Conservation (phyloP, 2,888 invertebrate genomes). For the Drosophila borealis region DNA sequence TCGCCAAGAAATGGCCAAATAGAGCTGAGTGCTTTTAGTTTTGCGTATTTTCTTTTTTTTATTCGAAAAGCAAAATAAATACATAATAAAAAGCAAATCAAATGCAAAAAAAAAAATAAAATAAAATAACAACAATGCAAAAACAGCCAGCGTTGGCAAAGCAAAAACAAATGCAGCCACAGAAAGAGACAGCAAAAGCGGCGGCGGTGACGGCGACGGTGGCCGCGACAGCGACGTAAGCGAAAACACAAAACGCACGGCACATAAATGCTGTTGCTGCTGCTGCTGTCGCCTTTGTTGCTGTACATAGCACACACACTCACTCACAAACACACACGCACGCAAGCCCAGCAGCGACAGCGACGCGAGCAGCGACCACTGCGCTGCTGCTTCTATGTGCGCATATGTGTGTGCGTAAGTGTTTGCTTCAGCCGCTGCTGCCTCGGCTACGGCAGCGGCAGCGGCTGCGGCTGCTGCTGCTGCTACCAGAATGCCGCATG, state of each 20-base stretch:
- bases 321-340: slow-evolving; percentile 18
- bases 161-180: slow-evolving; percentile 74
- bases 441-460: slow-evolving; percentile 30
- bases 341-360: slow-evolving; percentile 38
- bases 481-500: slow-evolving; percentile 61
- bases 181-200: slow-evolving; percentile 66
- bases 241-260: slow-evolving; percentile 50
- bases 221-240: slow-evolving; percentile 39
- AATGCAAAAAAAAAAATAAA: slow-evolving; percentile 50
- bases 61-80: slow-evolving; percentile 20
- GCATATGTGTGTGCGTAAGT: slow-evolving; percentile 29
- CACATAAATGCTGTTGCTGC: slow-evolving; percentile 49
- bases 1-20: slow-evolving; percentile 8
- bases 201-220: slow-evolving; percentile 30
- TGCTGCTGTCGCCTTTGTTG: slow-evolving; percentile 18
- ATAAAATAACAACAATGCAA: slow-evolving; percentile 58
- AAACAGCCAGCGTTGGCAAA: slow-evolving; percentile 52
- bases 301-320: slow-evolving; percentile 53
- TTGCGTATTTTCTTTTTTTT: neutral
- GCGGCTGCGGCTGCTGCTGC: slow-evolving; percentile 33
- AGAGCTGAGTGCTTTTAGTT: neutral
- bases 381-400: slow-evolving; percentile 31
- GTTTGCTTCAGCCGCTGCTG: slow-evolving; percentile 24
- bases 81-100: slow-evolving; percentile 47
- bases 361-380: slow-evolving; percentile 44